Base-by-base conservation (phyloP, 2,113 vertebrate species). In the Pachypanchax playfairii region DNA sequence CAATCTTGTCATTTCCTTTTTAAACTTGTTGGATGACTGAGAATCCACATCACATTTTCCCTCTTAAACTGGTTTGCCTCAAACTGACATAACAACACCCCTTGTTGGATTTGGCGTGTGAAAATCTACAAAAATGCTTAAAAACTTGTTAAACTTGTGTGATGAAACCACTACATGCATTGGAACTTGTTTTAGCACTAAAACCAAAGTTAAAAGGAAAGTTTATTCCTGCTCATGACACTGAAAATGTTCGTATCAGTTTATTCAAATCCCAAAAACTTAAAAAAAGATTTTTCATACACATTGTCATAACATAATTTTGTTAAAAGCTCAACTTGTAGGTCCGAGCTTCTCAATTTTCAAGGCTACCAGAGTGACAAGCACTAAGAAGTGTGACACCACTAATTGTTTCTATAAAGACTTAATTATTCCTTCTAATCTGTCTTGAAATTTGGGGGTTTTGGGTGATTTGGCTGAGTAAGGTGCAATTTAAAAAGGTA, bases 81-180 rank as follows among this genome's bases (percentile, higher is more conserved):
- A 35, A 48, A 26, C n/a, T 25, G 29, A 57, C 38, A 17, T 36
- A 48, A 36, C 10, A 44, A 5, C 3, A 13, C n/a, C 6, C 9
- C 7, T 2, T n/a, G 25, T 22, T 62, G 15, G 25, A 5, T 14
- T 26, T 22, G 36, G 2, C 12, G 8, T 44, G 36, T 31, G 36
- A 31, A 39, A 55, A 38, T 21, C 22, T 36, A 24, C 62, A 36
- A 39, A 22, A 38, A 25, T 48, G 13, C 52, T 20, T 17, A 39
- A n/a, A n/a, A n/a, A n/a, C n/a, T n/a, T n/a, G n/a, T n/a, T n/a
- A 48, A 65, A 53, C 26, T n/a, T 55, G 29, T 14, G 3, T 1
- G 4, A 39, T 5, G 1, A 39, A 39, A 39, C 14, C 2, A 17
- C 1, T 6, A 4, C 4, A 17, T 17, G 36, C 6, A 4, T 13